phyloP scores from a whole-genome alignment of 2,113 vertebrate genomes.

The Clupea harengus region DNA sequence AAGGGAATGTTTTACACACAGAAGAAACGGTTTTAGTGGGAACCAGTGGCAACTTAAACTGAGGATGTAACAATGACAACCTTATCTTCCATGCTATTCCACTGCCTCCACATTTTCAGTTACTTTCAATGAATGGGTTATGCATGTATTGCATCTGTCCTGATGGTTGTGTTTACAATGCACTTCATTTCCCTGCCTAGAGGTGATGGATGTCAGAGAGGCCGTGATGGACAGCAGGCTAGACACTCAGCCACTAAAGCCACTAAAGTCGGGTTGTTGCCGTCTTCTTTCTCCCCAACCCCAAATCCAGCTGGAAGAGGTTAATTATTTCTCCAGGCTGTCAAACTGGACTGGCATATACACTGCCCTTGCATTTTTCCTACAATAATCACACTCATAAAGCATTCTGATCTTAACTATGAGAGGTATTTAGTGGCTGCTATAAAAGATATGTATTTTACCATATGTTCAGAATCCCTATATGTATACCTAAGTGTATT shows the following conservation, averaged over 20 bases:
- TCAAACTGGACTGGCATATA: conserved; percentile 35
- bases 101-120: neutral
- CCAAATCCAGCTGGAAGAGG: conserved; percentile 31
- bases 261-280: neutral
- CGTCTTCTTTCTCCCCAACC: neutral
- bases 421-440: conserved; percentile 5
- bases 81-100: neutral
- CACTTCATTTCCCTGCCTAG: neutral
- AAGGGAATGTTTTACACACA: neutral
- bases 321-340: conserved; percentile 44
- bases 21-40: neutral
- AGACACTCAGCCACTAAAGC: neutral
- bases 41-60: conserved; percentile 27
- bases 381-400: conserved; percentile 40
- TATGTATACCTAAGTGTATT: neutral
- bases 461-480: neutral
- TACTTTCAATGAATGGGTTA: neutral
- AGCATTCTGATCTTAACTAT: neutral
- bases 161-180: neutral
- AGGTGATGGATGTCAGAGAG: neutral
- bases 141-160: neutral
- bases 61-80: conserved; percentile 5
- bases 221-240: neutral
- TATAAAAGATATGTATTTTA: conserved; percentile 4
- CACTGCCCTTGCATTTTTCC: conserved; percentile 33